Evolutionary conservation across 2,113 vertebrate genomes (phyloP), one percentile per base, ranked within the genome.

Genomic region (Psettodes erumei): DNA sequence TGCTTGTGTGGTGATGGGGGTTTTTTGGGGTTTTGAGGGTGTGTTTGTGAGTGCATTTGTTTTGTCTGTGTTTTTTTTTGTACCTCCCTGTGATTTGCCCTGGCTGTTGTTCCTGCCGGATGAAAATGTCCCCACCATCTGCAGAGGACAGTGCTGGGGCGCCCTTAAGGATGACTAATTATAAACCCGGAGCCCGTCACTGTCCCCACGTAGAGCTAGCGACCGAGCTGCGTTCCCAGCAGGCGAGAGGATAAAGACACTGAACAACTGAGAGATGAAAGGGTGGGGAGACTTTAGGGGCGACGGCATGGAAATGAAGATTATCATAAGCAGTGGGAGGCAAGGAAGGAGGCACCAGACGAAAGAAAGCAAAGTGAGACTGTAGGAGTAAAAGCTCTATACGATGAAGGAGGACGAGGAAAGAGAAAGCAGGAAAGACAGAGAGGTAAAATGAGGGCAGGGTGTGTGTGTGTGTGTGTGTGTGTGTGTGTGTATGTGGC

Each of bases 121-220:
- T 68, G 45, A 76, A 86, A 81, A 87, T 58, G 89, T 90, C 87
- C 77, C 60, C 64, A 54, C 85, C 84, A 82, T 89, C 85, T 89
- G 88, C 66, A 84, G 77, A 90, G 88, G 90, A 90, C 82, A 3
- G 40, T 68, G 45, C 38, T 25, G 13, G 70, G 77, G 65, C 8
- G 6, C 83, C 87, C 85, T 83, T 83, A 83, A 92, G 87, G 89
- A 90, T 42, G 35, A 65, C 87, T 90, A 90, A 93, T 92, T 88
- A 88, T 91, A 88, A 88, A 87, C 83, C 30, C 62, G 5, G 33
- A 82, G 73, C 78, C 79, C 72, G 66, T 87, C 71, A 15, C 48
- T 64, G 84, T 81, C 79, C 81, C 56, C 47, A 68, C 70, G 59
- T 68, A 76, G 81, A 66, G 62, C 74, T 69, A 13, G 74, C 38